Percentiles rank a stretch among this genome's conserved stretches.
These are phyloP conservation scores for Torymus aiolomorphi DNA, from an alignment of 2,888 invertebrate species.

Conservation along the genomic window DNA sequence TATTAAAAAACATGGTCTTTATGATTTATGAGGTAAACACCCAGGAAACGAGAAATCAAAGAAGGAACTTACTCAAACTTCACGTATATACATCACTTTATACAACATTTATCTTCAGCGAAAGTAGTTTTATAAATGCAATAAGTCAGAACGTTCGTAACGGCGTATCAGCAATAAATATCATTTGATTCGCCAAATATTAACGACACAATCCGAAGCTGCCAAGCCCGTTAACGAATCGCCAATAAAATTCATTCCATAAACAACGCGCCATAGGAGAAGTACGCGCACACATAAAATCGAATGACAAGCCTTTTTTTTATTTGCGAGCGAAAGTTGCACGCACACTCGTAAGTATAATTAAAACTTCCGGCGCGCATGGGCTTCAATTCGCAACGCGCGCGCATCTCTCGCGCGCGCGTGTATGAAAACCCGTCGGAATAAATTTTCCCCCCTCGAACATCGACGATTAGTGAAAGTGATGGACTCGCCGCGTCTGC, in stretches of 20 bases:
- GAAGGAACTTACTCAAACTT: too few relatives aligned
- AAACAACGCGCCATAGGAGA: not conserved
- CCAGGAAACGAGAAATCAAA: too few relatives aligned
- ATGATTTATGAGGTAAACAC: too few relatives aligned
- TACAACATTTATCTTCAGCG: too few relatives aligned
- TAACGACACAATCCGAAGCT: not conserved
- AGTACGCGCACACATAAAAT: not conserved
- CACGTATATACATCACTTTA: too few relatives aligned
- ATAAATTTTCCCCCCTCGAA: constrained; percentile 25
- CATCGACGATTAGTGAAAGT: constrained; percentile 42
- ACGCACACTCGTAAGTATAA: constrained; percentile 18
- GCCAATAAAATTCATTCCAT: constrained; percentile 2
- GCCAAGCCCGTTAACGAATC: not conserved
- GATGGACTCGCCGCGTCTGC: constrained; percentile 1
- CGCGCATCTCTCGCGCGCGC: not conserved
- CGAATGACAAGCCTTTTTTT: not conserved
- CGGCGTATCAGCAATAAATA: too few relatives aligned
- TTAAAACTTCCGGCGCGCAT: constrained; percentile 39
- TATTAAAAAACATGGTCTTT: too few relatives aligned
- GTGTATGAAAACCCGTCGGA: constrained; percentile 32
- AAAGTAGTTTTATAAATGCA: too few relatives aligned
- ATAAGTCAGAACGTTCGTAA: too few relatives aligned
- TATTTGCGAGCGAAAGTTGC: constrained; percentile 40
- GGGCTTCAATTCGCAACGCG: constrained; percentile 1
- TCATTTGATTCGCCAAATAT: not conserved